Evolutionary conservation across 92 coral and sea anemone genomes (phyloP), one percentile per base, ranked within the genome.

Genomic region (Scolanthus callimorphus): DNA sequence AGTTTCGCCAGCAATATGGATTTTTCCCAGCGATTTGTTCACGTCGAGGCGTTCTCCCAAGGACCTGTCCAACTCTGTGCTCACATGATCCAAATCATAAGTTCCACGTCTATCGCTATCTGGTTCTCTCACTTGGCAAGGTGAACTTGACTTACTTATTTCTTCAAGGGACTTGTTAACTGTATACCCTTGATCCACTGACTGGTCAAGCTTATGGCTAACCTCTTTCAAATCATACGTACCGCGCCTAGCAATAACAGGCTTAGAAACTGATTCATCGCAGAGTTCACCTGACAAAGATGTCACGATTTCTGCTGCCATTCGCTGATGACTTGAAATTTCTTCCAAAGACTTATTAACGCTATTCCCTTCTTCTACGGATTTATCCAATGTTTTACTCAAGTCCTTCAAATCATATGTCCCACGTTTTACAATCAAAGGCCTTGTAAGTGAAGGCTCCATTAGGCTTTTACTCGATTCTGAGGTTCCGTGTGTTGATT

Each of bases 161-260:
- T 73, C 69, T 20, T 57, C 70, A 17, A 85, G 85, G 49, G 83
- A 72, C 26, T 85, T 69, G 17, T 57, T 73, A 24, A 79, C 62
- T 13, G 86, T 58, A 15, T 70, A 39, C 3, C 86, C 91, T 31
- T 59, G 65, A 2, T 64, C 76, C 41, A 29, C 38, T 24, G 70
- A 49, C 2, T 43, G 63, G 24, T 85, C 86, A 34, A 85, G 46
- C 11, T 68, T 41, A 17, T 60, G 41, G 43, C 81, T 70, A 0
- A 85, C 70, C 39, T 74, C 63, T 30, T 73, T 74, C 22, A 85
- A 71, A 49, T 81, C 85, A 54, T 85, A 85, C 0, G 91, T 85
- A 3, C 74, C 80, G 39, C 91, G 81, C n/a, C n/a, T n/a, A n/a
- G n/a, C n/a, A n/a, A n/a, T n/a, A n/a, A n/a, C n/a, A n/a, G n/a